Base-by-base conservation (phyloP, 2,888 invertebrate species). In the Caenorhabditis japonica region DNA sequence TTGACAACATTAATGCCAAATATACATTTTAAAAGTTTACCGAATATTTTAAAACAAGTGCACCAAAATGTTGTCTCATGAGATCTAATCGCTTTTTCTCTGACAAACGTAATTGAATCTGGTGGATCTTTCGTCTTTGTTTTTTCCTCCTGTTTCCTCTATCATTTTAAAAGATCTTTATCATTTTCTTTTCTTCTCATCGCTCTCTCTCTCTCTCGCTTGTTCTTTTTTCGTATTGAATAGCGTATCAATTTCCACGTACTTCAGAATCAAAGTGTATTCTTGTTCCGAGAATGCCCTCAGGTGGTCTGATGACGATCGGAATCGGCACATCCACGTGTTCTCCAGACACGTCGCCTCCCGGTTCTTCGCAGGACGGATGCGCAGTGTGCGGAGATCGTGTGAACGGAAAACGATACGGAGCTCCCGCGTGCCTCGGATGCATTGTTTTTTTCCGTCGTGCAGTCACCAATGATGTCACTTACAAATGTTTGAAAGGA, bases 341-440 rank as follows among this genome's bases (percentile, higher is more conserved):
- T 4, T 44, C 58, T 4, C 46, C 59, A 4, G 56, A 61, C 8
- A 4, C 23, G 13, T 60, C 61, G 25, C 51, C 60, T 1, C 61
- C 61, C 17, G 52, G 61, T 2, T 34, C 55, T 5, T 49, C 64
- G 1, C 13, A 66, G 17, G 73, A 49, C 17, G 73, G 73, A 12
- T 79, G 79, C 49, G 75, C 79, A n/a, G 79, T 79, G 8, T 79
- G 79, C 25, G 79, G 79, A 5, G 79, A 79, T 64, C 66, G 71
- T 25, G 74, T 76, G 10, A 77, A 79, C 41, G 79, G 79, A 4
- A 64, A 46, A 27, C 53, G 79, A 15, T 80, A 80, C 55, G 77
- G 77, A 43, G 80, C 80, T 4, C 80, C 80, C 10, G 80, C 80
- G n/a, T 80, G 80, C 44, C 75, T 80, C 15, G 80, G 80, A 53